A percentile compares a stretch with the other conserved stretches of the same genome.
Conservation (phyloP, 2,797 vertebrate species). For the Hemibagrus guttatus region DNA sequence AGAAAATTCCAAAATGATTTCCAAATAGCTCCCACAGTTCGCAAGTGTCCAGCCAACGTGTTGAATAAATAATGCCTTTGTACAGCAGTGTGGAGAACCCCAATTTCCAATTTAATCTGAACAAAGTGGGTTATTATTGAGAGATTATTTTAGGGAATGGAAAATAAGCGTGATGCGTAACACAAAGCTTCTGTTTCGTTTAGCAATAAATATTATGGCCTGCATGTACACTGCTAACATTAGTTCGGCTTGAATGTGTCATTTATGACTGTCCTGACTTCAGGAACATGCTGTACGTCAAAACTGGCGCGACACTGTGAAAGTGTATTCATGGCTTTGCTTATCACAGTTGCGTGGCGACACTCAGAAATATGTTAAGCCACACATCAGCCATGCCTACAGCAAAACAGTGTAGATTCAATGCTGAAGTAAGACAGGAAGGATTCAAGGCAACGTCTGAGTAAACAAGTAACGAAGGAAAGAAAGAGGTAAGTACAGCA, state of each 20-base stretch:
- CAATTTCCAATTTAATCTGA: neutral
- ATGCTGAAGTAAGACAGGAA: neutral
- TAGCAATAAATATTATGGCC: neutral
- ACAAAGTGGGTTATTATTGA: neutral
- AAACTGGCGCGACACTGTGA: constrained; percentile 25
- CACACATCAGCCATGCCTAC: neutral
- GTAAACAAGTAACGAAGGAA: neutral
- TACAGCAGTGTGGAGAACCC: neutral
- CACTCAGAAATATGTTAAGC: neutral
- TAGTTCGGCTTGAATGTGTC: constrained; percentile 8
- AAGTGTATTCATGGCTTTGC: constrained; percentile 26
- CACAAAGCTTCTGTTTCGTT: neutral
- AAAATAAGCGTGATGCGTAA: neutral
- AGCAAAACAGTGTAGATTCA: neutral
- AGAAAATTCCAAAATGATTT: neutral
- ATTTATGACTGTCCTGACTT: constrained; percentile 23
- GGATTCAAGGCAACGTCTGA: neutral
- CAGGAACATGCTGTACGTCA: constrained; percentile 13
- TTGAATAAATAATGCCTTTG: neutral
- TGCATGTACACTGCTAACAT: neutral
- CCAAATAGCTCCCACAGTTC: neutral
- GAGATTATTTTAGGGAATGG: neutral
- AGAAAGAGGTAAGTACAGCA: neutral
- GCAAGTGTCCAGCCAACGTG: neutral
- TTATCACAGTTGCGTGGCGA: neutral